These are phyloP conservation scores for Galaxea fascicularis DNA, from an alignment of 92 coral and sea anemone species.

Conservation along the genomic window DNA sequence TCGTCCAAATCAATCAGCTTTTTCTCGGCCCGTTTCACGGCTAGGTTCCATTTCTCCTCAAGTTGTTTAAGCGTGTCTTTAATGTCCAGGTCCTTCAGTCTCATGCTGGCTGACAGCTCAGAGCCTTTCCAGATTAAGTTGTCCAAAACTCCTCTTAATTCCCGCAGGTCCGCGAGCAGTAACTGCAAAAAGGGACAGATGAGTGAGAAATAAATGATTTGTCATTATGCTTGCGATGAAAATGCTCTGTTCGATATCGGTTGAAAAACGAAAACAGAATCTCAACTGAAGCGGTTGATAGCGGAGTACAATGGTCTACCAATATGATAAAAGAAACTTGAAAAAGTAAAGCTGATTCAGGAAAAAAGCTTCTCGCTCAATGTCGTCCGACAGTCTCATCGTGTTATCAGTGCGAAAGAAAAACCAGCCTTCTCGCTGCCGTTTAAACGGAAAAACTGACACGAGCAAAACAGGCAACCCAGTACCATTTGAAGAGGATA, in stretches of 20 bases:
- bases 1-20: constrained; percentile 77
- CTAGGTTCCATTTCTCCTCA: constrained; percentile 87
- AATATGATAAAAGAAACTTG: too few relatives aligned
- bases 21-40: constrained; percentile 74
- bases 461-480: too few relatives aligned
- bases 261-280: too few relatives aligned
- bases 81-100: constrained; percentile 88
- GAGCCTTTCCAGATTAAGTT: constrained; percentile 98
- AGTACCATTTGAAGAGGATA: too few relatives aligned
- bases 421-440: too few relatives aligned
- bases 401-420: too few relatives aligned
- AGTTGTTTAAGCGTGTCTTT: constrained; percentile 88
- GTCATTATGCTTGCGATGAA: neutral
- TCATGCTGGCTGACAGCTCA: constrained; percentile 88
- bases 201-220: neutral
- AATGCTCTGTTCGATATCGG: neutral
- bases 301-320: too few relatives aligned
- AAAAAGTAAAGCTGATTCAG: too few relatives aligned
- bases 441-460: too few relatives aligned
- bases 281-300: too few relatives aligned
- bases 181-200: constrained; percentile 52
- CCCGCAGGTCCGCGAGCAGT: constrained; percentile 80
- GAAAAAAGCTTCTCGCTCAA: too few relatives aligned
- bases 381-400: too few relatives aligned
- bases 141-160: constrained; percentile 82